phyloP scores from a whole-genome alignment of 2,797 vertebrate species.

The Anguilla anguilla region DNA sequence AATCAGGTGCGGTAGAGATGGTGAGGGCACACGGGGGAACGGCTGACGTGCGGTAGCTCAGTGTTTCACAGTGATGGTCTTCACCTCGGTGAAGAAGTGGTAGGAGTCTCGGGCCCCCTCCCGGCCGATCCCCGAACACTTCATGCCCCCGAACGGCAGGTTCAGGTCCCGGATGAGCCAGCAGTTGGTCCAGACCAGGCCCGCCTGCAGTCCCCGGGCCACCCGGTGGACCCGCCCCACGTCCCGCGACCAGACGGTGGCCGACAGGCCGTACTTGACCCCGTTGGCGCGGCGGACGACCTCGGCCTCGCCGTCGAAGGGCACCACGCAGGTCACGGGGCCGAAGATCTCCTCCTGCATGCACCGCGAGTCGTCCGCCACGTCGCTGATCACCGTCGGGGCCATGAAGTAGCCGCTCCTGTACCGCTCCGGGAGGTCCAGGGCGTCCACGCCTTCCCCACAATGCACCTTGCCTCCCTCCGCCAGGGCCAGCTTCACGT shows the following conservation, averaged over 20 bases:
- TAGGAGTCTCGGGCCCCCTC: conserved; percentile 93
- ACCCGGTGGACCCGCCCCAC: conserved; percentile 85
- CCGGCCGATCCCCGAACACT: conserved; percentile 89
- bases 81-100: conserved; percentile 95
- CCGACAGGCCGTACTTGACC: conserved; percentile 87
- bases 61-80: conserved; percentile 89
- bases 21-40: background rate
- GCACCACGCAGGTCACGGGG: conserved; percentile 86
- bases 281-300: conserved; percentile 82
- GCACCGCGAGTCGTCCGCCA: conserved; percentile 81
- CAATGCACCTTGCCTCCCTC: conserved; percentile 88
- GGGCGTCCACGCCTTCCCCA: conserved; percentile 84
- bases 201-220: conserved; percentile 81
- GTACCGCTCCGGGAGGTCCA: conserved; percentile 76
- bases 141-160: conserved; percentile 96
- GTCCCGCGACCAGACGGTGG: conserved; percentile 85
- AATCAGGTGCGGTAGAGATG: background rate
- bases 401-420: conserved; percentile 88
- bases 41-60: conserved; percentile 56
- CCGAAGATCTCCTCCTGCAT: conserved; percentile 99
- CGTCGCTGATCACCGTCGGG: conserved; percentile 83
- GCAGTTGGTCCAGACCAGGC: conserved; percentile 96
- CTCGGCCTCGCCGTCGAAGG: conserved; percentile 90
- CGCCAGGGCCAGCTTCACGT: conserved; percentile 78
- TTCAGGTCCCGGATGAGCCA: conserved; percentile 95